Evolutionary conservation across 2,113 vertebrate genomes (phyloP).

Genomic region (Amblyornis subalaris): DNA sequence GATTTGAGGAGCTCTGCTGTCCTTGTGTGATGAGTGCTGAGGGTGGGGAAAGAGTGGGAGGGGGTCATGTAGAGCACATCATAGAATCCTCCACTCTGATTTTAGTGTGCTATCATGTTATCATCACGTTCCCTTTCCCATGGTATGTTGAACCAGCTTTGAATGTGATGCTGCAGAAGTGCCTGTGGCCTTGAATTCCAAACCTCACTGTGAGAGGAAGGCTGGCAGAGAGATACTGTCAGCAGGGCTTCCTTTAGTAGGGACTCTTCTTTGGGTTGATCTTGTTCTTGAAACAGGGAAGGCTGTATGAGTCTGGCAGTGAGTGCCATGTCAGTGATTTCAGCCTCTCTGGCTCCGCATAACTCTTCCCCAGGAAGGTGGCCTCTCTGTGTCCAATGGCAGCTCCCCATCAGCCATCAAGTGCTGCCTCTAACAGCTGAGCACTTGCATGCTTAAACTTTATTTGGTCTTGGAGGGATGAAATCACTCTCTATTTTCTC

Average conservation of each 20-base stretch:
- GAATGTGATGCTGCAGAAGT: not conserved
- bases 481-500: not conserved
- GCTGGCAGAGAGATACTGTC: not conserved
- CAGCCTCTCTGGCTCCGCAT: not conserved
- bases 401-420: not conserved
- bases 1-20: not conserved
- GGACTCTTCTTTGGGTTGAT: not conserved
- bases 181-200: not conserved
- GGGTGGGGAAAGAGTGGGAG: not conserved
- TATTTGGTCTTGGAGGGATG: not conserved
- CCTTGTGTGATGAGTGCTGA: not conserved
- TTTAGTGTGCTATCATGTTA: fast-evolving
- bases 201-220: not conserved
- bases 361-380: not conserved
- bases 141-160: not conserved
- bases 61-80: not conserved
- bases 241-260: not conserved
- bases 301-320: not conserved
- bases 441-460: not conserved
- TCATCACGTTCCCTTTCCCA: not conserved
- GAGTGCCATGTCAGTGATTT: not conserved
- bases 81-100: not conserved
- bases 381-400: fast-evolving
- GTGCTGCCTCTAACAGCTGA: not conserved
- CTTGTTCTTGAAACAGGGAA: not conserved